Conservation (phyloP, 2,888 invertebrate genomes). For the Drosophila macrospina region DNA sequence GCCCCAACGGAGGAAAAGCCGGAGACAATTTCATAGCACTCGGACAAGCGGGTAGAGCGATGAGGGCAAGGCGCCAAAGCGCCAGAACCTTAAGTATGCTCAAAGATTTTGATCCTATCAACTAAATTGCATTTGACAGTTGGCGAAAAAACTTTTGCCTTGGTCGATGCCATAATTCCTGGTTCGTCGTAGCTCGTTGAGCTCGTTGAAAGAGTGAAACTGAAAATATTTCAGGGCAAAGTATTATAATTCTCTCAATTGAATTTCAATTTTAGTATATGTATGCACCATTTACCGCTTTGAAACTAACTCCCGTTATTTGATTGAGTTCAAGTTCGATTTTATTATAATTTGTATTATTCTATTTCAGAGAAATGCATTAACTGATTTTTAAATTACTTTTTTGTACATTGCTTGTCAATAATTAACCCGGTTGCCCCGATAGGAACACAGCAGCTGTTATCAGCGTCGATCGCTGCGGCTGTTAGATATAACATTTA, state of each 20-base stretch:
- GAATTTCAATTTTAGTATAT: conserved; percentile 41
- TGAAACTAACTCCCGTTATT: neutral
- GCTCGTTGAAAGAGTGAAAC: conserved; percentile 8
- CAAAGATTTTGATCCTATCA: conserved; percentile 84
- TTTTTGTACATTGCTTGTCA: neutral
- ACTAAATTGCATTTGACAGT: conserved; percentile 85
- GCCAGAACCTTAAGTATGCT: conserved; percentile 38
- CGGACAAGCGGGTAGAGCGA: neutral
- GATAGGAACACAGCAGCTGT: conserved; percentile 8
- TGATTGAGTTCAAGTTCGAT: neutral
- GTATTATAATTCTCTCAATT: conserved; percentile 37
- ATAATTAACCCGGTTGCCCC: conserved; percentile 1
- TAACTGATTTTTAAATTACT: too few species aligned
- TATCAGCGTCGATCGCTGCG: conserved; percentile 49
- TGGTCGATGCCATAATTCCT: conserved; percentile 59
- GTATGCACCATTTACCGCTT: conserved; percentile 26
- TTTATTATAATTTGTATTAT: neutral
- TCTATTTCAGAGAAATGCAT: neutral
- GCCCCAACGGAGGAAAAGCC: conserved; percentile 26
- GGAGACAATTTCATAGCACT: conserved; percentile 36
- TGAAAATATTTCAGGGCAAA: conserved; percentile 22
- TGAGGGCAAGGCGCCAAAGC: conserved; percentile 8
- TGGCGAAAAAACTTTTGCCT: conserved; percentile 75
- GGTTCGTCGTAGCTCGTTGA: conserved; percentile 22
- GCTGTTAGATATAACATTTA: conserved; percentile 2